Evolutionary conservation across 2,113 vertebrate genomes (phyloP).

Genomic region (Salminus brasiliensis): DNA sequence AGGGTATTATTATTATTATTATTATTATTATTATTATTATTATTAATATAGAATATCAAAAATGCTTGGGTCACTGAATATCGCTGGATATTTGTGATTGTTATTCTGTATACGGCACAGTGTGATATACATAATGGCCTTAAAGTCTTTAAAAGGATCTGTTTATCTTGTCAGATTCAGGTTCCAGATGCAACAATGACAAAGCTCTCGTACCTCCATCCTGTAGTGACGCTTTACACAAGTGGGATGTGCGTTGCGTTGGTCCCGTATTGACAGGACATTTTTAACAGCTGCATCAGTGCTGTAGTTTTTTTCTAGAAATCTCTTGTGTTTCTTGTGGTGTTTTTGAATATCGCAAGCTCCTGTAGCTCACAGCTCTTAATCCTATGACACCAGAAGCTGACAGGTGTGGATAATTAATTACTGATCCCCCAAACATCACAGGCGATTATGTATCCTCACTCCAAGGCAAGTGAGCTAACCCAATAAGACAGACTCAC

Average conservation of each 20-base stretch:
- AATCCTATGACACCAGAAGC: constrained; percentile 13
- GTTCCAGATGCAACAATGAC: background rate
- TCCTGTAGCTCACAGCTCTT: constrained; percentile 6
- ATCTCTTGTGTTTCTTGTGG: too few species aligned
- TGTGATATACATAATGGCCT: too few species aligned
- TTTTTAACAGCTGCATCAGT: constrained; percentile 18
- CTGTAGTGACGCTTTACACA: background rate
- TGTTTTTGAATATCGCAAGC: background rate
- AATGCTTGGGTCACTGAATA: too few species aligned
- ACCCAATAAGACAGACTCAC: constrained; percentile 9
- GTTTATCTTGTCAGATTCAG: background rate
- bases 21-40: too few species aligned
- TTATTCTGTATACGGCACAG: too few species aligned
- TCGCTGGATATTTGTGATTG: too few species aligned
- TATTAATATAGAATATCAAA: too few species aligned
- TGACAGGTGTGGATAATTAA: constrained; percentile 44
- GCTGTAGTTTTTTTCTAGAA: background rate
- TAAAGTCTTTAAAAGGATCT: background rate
- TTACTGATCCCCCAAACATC: background rate
- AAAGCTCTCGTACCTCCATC: background rate
- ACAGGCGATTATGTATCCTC: constrained; percentile 1
- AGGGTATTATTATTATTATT: too few species aligned
- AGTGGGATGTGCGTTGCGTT: background rate
- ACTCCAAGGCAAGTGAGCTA: constrained; percentile 5
- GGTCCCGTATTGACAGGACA: background rate